Base-by-base conservation (phyloP, 2,113 vertebrate genomes). In the Charadrius vociferus region DNA sequence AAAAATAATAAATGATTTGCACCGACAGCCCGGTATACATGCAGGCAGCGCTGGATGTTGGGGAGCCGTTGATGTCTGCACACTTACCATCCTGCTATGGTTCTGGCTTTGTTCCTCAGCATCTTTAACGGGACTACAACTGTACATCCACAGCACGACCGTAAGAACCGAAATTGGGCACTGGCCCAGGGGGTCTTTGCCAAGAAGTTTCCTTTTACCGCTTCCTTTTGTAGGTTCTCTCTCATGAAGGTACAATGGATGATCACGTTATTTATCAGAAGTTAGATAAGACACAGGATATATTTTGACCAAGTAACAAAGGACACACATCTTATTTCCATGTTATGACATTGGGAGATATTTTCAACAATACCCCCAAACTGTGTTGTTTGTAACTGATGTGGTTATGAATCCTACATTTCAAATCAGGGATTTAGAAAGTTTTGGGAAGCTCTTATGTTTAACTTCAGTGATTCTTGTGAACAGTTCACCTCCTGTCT, bases 401-500 rank as follows among this genome's bases (percentile, higher is more conserved):
- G 0, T 39, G 9, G 8, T 74, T 81, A 56, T 53, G 21, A 50
- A 72, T 58, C 55, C 61, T 63, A 20, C 26, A 24, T 86, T 43
- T 67, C 34, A 6, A 84, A 49, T 7, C 10, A 43, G 34, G 30
- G 14, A 17, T 72, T 29, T 37, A 50, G 37, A 37, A 79, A 61
- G 22, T 58, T 81, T 93, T 71, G 52, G 27, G 58, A 85, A 82
- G 15, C 8, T 94, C 26, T 85, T 59, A 23, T 30, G n/a, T 77
- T 85, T 72, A 55, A 67, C 27, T 93, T 86, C n/a, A 84, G 18
- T 2, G 3, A 34, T 55, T 79, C 80, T 65, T 87, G 58, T 36
- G 47, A 84, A 71, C 52, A 43, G 59, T 95, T 97, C 73, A 84
- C 49, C 77, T 94, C 68, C 80, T 92, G 34, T 86, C 82, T 86